Base-by-base conservation (phyloP, 1,140 invertebrate species). In the Bombus confusus region DNA sequence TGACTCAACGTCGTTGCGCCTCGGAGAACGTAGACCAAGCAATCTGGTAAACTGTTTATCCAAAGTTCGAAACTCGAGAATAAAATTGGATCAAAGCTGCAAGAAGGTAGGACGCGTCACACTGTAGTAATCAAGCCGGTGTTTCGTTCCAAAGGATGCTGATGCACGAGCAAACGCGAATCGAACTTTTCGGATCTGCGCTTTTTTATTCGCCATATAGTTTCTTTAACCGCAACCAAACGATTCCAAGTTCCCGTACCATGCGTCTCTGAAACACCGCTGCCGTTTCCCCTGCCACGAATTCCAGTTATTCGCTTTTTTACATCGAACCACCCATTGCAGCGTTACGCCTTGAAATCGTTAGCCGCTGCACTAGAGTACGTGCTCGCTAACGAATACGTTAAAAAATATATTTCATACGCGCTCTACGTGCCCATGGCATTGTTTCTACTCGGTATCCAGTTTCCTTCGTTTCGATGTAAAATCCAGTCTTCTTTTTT, bases 41-140 rank as follows among this genome's bases (percentile, higher is more conserved):
- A 81, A 91, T 86, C 79, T 76, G 57, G 74, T 72, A 85, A 86
- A 84, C 83, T 72, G 83, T 89, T 89, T 89, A 89, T 88, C 79
- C 80, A 62, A 34, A 77, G 34, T 18, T 52, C 1, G 22, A 22
- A 66, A 62, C 31, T 62, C 28, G 28, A 15, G 73, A 22, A 80
- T 47, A 80, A 82, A 62, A 82, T 73, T 59, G 47, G n/a, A 62
- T 9, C 37, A 13, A 39, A 47, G 47, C 31, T 64, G 10, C 3
- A 9, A 41, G 34, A 43, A 43, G 37, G 8, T 57, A 0, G 39
- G 13, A 39, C 68, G 66, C 37, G 66, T 72, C 41, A 18, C 34
- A 37, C 57, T 59, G 71, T 41, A 15, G n/a, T 25, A 47, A 68
- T 47, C 6, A 41, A 72, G 47, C 39, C 25, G 6, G 22, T 4